Evolutionary conservation across 2,113 vertebrate species (phyloP), one percentile per base, ranked within the genome.

Genomic region (Daphoenositta chrysoptera): DNA sequence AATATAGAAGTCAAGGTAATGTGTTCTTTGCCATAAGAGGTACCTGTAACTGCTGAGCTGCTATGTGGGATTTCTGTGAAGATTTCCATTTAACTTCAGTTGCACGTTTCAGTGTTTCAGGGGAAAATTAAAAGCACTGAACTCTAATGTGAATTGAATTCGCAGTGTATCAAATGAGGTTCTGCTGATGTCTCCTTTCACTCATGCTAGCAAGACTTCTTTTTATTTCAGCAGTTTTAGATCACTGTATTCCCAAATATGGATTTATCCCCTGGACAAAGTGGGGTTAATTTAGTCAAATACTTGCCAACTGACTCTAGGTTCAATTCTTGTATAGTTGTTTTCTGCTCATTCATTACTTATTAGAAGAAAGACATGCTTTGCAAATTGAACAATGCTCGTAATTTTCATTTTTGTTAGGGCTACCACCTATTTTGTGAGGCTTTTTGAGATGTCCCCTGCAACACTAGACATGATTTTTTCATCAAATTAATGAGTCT

Each of bases 321-420:
- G 4, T 48, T 47, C 9, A 37, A 45, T 63, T 39, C 15, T 73
- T 0, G 0, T 47, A 16, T 6, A 51, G 44, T 13, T 54, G 19
- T 58, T 63, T 82, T 39, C 33, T 76, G 9, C 39, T 76, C 15
- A 13, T 12, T 47, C 47, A 58, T 86, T 89, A 45, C 18, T 70
- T 57, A 57, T 24, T 35, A 45, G 10, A 40, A 44, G 37, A 77
- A 87, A 65, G 11, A 28, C 7, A 51, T 48, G 10, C 4, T 72
- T 54, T 60, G 21, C 4, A 94, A 47, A 86, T 23, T 40, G 11
- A 81, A 57, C 11, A 42, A 7, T 40, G 15, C 2, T 47, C 16
- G 30, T 57, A 73, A 70, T 61, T 78, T 69, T 93, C 0, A 60
- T 72, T 87, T 77, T 77, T n/a, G 5, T 84, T 70, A 54, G 31